Percentiles rank a stretch among this genome's conserved stretches.
phyloP scores from a whole-genome alignment of 2,888 invertebrate species.

The Andrena haemorrhoa region DNA sequence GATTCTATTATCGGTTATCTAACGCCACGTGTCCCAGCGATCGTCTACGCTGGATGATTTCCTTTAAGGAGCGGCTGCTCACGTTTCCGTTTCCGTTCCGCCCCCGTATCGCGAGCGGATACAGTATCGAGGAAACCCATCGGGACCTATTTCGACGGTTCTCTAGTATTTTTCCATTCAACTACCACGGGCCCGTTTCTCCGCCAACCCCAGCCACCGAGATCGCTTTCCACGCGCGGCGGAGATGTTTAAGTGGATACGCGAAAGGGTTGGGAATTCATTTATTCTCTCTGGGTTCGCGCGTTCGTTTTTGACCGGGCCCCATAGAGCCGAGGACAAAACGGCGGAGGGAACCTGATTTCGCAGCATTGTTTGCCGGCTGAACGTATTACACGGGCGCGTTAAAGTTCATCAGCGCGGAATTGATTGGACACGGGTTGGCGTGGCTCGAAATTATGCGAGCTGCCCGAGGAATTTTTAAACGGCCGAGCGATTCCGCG shows the following conservation, averaged over 20 bases:
- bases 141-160: neutral
- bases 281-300: neutral
- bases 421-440: constrained; percentile 16
- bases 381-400: neutral
- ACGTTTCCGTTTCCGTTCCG: neutral
- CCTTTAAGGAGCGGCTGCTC: constrained; percentile 1
- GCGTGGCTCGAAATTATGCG: constrained; percentile 29
- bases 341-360: neutral
- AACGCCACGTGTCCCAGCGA: constrained; percentile 4
- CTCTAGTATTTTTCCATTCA: constrained; percentile 7
- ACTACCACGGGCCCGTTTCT: neutral
- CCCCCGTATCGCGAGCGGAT: constrained; percentile 4
- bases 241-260: no score
- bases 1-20: constrained; percentile 61
- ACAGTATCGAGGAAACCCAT: constrained; percentile 9
- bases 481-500: neutral
- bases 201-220: no score
- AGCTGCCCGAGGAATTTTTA: constrained; percentile 2
- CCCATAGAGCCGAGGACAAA: neutral
- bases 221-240: no score
- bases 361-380: constrained; percentile 10
- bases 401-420: constrained; percentile 23
- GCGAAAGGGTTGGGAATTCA: neutral
- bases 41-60: constrained; percentile 21
- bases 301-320: neutral